A percentile compares a stretch with the other conserved stretches of the same genome.
phyloP scores from a whole-genome alignment of 2,888 invertebrate genomes.

The Pediacus dermestoides region DNA sequence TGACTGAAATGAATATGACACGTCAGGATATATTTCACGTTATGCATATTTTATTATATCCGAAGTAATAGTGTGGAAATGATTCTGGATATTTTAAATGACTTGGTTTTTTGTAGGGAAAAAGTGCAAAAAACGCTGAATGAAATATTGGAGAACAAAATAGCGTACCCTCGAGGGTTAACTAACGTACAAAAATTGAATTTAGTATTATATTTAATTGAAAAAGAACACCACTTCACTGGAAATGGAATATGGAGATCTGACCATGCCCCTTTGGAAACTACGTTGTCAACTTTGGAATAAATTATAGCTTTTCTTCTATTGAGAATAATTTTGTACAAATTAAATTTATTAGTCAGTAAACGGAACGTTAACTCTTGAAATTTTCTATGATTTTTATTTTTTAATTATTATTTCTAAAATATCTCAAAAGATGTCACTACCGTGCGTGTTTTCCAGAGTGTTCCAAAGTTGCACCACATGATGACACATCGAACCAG shows the following conservation, averaged over 20 bases:
- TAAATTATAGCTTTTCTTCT: too few relatives aligned
- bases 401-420: too few relatives aligned
- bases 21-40: conserved; percentile 57
- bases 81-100: not conserved
- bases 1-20: conserved; percentile 53
- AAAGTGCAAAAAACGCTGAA: conserved; percentile 36
- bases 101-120: conserved; percentile 35
- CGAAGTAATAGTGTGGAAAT: conserved; percentile 53
- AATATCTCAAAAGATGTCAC: too few relatives aligned
- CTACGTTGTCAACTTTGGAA: too few relatives aligned
- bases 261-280: conserved; percentile 7
- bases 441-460: too few relatives aligned
- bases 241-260: conserved; percentile 68
- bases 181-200: conserved; percentile 55
- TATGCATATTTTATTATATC: conserved; percentile 65
- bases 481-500: too few relatives aligned
- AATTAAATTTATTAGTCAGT: too few relatives aligned
- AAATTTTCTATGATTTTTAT: too few relatives aligned
- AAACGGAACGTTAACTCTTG: too few relatives aligned
- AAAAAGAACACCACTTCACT: conserved; percentile 68
- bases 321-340: too few relatives aligned
- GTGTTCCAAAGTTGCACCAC: too few relatives aligned
- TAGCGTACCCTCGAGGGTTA: conserved; percentile 26
- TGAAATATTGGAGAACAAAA: conserved; percentile 27
- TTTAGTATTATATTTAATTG: conserved; percentile 67